A percentile compares a stretch with the other conserved stretches of the same genome.
These are phyloP conservation scores for Lutraria lutraria DNA, from an alignment of 2,888 invertebrate genomes.

Conservation along the genomic window DNA sequence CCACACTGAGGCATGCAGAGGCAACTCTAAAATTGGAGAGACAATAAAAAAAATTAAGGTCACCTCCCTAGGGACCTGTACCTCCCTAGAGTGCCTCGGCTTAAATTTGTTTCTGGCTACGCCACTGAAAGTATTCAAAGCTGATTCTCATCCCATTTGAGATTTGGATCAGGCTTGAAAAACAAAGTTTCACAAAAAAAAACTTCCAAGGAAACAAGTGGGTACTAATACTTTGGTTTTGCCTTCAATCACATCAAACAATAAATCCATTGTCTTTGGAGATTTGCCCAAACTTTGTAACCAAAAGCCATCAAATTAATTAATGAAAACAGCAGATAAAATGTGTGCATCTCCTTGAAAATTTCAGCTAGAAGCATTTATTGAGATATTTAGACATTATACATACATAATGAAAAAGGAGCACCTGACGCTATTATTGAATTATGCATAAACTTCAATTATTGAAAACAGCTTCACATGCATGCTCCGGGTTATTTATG, in stretches of 20 bases:
- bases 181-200: no score
- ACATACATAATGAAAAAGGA: neutral
- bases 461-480: neutral
- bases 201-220: neutral
- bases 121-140: no score
- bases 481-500: neutral
- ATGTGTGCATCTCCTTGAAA: neutral
- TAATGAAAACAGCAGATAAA: neutral
- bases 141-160: no score
- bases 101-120: no score
- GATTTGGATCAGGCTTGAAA: no score
- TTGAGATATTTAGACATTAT: neutral
- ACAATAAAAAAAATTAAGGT: no score
- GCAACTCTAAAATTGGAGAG: no score
- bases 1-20: no score
- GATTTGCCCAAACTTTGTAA: neutral
- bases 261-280: neutral
- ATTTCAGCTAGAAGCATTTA: neutral
- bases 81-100: no score
- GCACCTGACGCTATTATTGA: slow-evolving; percentile 1
- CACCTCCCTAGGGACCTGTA: no score
- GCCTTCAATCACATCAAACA: neutral
- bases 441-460: neutral
- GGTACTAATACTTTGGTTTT: neutral
- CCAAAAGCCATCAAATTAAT: slow-evolving; percentile 12